Evolutionary conservation across 2,888 invertebrate genomes (phyloP).

Genomic region (Rhabditophanes sp.): DNA sequence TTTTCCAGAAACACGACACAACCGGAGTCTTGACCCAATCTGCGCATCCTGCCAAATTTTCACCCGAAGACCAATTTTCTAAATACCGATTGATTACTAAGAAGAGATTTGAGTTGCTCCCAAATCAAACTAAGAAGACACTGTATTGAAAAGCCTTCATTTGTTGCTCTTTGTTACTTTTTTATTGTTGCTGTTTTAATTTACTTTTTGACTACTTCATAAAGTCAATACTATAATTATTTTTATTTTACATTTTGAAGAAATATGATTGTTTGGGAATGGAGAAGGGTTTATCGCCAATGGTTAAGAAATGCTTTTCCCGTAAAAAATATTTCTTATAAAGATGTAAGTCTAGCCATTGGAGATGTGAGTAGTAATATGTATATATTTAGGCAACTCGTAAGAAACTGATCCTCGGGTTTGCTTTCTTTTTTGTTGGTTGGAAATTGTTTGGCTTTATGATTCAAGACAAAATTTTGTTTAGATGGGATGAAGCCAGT

Average conservation of each 20-base stretch:
- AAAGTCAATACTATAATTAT: too few relatives aligned
- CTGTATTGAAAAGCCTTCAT: too few relatives aligned
- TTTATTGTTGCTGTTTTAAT: too few relatives aligned
- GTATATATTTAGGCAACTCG: conserved; percentile 21
- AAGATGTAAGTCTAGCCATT: conserved; percentile 6
- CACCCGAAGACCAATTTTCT: conserved; percentile 83
- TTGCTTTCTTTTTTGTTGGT: conserved; percentile 29
- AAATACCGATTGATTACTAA: conserved; percentile 72
- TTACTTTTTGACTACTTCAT: too few relatives aligned
- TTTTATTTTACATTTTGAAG: too few relatives aligned
- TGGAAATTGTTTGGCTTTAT: conserved; percentile 32
- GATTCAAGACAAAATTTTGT: conserved; percentile 26
- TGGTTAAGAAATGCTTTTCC: conserved; percentile 4
- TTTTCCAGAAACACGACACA: conserved; percentile 62
- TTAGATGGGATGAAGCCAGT: conserved; percentile 7
- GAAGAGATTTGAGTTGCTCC: conserved; percentile 68
- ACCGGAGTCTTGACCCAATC: conserved; percentile 65
- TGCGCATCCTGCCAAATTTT: conserved; percentile 84
- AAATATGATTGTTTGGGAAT: too few relatives aligned
- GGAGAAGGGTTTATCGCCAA: conserved; percentile 8
- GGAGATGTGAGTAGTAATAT: not conserved
- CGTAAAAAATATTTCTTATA: conserved; percentile 6
- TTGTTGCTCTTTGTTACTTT: too few relatives aligned
- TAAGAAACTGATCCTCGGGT: conserved; percentile 25
- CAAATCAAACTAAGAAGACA: too few relatives aligned